These are phyloP conservation scores for Rutilus rutilus DNA, from an alignment of 2,113 vertebrate species.

Conservation along the genomic window DNA sequence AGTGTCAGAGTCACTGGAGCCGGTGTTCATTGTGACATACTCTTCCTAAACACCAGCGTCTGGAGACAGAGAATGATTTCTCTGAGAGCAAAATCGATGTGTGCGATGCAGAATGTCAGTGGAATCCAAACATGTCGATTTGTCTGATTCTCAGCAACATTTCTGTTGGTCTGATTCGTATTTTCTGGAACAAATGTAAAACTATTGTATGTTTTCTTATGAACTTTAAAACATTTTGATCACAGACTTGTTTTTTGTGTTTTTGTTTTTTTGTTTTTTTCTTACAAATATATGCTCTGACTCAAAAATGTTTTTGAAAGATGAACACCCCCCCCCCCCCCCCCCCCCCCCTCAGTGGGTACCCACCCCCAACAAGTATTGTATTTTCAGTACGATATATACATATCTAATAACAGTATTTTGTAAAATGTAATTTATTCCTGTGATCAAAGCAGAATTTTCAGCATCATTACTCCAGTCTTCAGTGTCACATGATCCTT, in stretches of 20 bases:
- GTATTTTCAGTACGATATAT: neutral
- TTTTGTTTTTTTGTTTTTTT: too few species aligned
- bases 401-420: neutral
- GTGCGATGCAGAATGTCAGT: conserved; percentile 12
- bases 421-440: neutral
- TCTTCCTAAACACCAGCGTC: conserved; percentile 11
- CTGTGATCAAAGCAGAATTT: neutral
- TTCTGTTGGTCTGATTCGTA: neutral
- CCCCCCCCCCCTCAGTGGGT: too few species aligned
- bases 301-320: neutral
- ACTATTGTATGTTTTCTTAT: neutral
- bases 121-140: neutral
- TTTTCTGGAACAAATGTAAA: neutral
- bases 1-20: neutral
- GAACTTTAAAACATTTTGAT: neutral
- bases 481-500: neutral
- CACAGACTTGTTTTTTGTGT: too few species aligned
- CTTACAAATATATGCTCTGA: neutral
- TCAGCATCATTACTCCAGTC: neutral
- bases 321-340: too few species aligned
- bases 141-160: neutral
- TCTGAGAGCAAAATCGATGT: conserved; percentile 23
- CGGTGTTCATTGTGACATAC: neutral
- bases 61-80: neutral
- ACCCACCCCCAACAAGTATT: neutral